A percentile compares a stretch with the other conserved stretches of the same genome.
Evolutionary conservation across 1,140 invertebrate species (phyloP).

Genomic region (Metopolophium dirhodum): DNA sequence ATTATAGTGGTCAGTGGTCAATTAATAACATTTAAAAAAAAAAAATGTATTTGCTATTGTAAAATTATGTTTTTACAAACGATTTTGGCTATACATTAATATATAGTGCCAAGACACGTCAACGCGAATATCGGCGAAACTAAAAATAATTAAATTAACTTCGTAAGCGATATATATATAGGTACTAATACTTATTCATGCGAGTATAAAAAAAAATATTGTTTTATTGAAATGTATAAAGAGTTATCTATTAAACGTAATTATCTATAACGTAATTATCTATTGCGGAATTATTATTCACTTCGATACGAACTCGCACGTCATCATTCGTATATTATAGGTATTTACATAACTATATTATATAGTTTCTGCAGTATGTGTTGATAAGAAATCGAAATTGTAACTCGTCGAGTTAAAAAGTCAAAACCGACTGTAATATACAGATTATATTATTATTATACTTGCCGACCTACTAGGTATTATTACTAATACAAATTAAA

Average conservation of each 20-base stretch:
- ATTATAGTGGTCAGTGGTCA: too few species aligned
- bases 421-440: not conserved
- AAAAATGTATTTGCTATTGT: too few species aligned
- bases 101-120: not conserved
- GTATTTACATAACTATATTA: not conserved
- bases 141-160: slow-evolving; percentile 2
- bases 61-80: not conserved
- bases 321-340: not conserved
- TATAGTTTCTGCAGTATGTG: not conserved
- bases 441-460: too few species aligned
- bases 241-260: not conserved
- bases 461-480: not conserved
- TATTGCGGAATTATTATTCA: not conserved
- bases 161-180: not conserved
- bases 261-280: not conserved
- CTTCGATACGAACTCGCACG: not conserved
- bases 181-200: not conserved
- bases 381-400: not conserved
- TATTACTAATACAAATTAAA: not conserved
- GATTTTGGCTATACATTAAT: not conserved
- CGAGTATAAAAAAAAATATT: not conserved
- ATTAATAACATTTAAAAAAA: too few species aligned
- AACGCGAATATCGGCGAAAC: not conserved
- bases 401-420: not conserved
- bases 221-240: not conserved